Percentiles rank a stretch among this genome's conserved stretches.
phyloP scores from a whole-genome alignment of 2,113 vertebrate species.

The Triplophysa tibetana region DNA sequence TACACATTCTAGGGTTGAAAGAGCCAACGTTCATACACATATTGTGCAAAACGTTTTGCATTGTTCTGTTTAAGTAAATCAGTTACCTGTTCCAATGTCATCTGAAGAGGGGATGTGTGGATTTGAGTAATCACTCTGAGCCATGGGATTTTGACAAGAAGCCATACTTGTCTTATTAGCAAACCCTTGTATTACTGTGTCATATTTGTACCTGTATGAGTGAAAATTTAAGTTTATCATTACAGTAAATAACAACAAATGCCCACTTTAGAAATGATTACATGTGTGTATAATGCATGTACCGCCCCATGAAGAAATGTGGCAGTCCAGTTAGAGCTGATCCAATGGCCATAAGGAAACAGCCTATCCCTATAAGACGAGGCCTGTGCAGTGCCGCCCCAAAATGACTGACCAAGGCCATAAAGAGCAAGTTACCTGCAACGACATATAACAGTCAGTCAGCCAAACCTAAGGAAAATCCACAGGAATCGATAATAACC shows the following conservation, averaged over 20 bases:
- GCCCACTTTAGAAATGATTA: background rate
- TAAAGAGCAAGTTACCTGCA: constrained; percentile 87
- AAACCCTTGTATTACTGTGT: constrained; percentile 61
- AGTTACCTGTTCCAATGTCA: constrained; percentile 54
- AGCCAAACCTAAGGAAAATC: background rate
- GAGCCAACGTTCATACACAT: background rate
- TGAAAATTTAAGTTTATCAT: too few relatives aligned
- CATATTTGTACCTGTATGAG: constrained; percentile 69
- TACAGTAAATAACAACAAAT: too few relatives aligned
- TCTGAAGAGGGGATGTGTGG: constrained; percentile 33
- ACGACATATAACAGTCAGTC: background rate
- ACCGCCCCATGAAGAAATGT: constrained; percentile 96
- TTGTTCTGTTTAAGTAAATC: background rate
- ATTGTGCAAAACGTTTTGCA: background rate
- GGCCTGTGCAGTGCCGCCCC: constrained; percentile 89
- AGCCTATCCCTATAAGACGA: constrained; percentile 82
- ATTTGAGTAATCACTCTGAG: background rate
- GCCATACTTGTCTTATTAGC: constrained; percentile 62
- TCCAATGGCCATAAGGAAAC: constrained; percentile 81
- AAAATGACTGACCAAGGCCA: constrained; percentile 90
- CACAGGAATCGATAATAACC: too few relatives aligned
- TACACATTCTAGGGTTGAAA: constrained; percentile 70
- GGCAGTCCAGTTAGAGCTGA: constrained; percentile 82
- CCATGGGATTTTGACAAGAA: constrained; percentile 59
- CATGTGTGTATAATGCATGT: constrained; percentile 26